phyloP scores from a whole-genome alignment of 2,888 invertebrate genomes.

The Pseudococcus viburni region DNA sequence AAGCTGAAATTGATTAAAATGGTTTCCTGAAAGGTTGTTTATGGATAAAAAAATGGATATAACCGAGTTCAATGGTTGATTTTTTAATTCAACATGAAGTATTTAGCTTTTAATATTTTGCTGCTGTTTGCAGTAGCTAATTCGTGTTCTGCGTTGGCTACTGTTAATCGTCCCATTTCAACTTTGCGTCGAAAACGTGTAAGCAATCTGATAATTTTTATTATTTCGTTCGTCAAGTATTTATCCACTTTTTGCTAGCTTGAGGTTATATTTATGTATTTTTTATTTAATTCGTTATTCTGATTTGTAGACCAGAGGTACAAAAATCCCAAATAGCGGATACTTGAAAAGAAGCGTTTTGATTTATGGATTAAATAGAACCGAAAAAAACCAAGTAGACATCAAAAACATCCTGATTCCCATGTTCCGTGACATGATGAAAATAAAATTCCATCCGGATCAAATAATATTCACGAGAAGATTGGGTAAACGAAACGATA shows the following conservation, averaged over 20 bases:
- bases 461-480: constrained; percentile 9
- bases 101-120: neutral
- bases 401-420: neutral
- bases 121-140: neutral
- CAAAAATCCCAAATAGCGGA: constrained; percentile 8
- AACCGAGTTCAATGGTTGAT: neutral
- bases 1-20: neutral
- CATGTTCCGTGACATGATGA: constrained; percentile 4
- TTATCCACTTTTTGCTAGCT: neutral
- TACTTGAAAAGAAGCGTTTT: constrained; percentile 2
- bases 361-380: constrained; percentile 32
- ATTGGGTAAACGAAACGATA: constrained; percentile 26
- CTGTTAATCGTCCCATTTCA: neutral
- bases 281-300: neutral
- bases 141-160: neutral
- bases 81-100: constrained; percentile 15
- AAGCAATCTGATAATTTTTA: neutral
- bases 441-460: constrained; percentile 3
- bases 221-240: neutral
- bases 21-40: neutral
- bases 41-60: neutral
- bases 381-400: constrained; percentile 11
- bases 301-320: constrained; percentile 21
- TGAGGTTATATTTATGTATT: no score
- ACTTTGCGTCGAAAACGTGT: constrained; percentile 16